Conservation (phyloP, 1,140 invertebrate genomes). For the Cherax quadricarinatus region DNA sequence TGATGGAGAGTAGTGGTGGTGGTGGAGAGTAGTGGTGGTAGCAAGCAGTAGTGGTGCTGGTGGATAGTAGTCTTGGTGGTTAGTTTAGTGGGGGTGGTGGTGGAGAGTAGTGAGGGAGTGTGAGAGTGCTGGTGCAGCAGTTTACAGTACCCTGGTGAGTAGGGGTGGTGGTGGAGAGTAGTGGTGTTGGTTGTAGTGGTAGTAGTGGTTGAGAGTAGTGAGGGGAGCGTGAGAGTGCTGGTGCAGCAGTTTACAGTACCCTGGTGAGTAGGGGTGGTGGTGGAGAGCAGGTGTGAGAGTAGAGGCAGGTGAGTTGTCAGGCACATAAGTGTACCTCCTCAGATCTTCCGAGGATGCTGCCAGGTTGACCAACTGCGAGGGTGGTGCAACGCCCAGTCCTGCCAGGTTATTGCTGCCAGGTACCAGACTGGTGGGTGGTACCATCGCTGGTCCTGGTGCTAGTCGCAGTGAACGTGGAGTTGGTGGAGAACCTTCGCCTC, state of each 20-base stretch:
- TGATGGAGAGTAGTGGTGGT: too few relatives aligned
- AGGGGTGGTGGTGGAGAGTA: too few relatives aligned
- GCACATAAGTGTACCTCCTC: slow-evolving; percentile 72
- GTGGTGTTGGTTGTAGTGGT: too few relatives aligned
- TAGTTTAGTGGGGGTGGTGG: too few relatives aligned
- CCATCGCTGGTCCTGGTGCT: slow-evolving; percentile 44
- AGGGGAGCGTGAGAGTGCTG: slow-evolving; percentile 23
- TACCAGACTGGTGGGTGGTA: slow-evolving; percentile 53
- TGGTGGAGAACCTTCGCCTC: slow-evolving; percentile 84
- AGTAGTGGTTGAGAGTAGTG: neutral
- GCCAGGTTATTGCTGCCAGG: slow-evolving; percentile 56
- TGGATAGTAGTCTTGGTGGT: too few relatives aligned
- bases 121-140: too few relatives aligned
- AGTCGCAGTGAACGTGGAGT: slow-evolving; percentile 88
- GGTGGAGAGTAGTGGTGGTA: too few relatives aligned
- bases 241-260: slow-evolving; percentile 66
- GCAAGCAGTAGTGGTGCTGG: too few relatives aligned
- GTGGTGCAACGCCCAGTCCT: slow-evolving; percentile 29
- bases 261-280: slow-evolving; percentile 70
- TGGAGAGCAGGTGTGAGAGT: slow-evolving; percentile 62
- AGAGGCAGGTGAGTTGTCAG: slow-evolving; percentile 73
- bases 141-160: too few relatives aligned
- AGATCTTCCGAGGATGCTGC: slow-evolving; percentile 72
- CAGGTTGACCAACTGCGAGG: slow-evolving; percentile 50
- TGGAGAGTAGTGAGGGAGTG: too few relatives aligned